Conservation (phyloP, 2,113 vertebrate genomes). For the Cochlearius cochlearius region DNA sequence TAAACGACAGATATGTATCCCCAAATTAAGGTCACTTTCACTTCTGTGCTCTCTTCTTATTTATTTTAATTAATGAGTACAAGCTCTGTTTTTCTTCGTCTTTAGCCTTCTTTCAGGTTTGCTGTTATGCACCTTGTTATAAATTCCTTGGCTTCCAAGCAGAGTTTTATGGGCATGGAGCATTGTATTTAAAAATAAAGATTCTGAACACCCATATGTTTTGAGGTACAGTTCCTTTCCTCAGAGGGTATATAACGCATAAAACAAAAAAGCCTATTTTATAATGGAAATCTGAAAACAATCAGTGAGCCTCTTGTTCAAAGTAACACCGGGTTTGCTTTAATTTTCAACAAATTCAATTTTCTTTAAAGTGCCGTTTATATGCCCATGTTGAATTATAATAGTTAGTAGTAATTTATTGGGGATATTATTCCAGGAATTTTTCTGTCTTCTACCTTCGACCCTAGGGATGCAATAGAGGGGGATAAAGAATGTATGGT, state of each 20-base stretch:
- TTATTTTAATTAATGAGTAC: conserved; percentile 4
- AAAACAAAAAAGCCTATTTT: conserved; percentile 66
- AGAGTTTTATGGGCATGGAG: conserved; percentile 38
- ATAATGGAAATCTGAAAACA: conserved; percentile 67
- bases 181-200: conserved; percentile 57
- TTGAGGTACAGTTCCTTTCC: conserved; percentile 65
- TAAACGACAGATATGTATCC: neutral
- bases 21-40: neutral
- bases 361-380: conserved; percentile 68
- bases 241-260: conserved; percentile 62
- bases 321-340: conserved; percentile 54
- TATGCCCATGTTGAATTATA: conserved; percentile 48
- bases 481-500: neutral
- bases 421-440: conserved; percentile 41
- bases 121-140: conserved; percentile 30
- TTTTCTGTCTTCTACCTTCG: conserved; percentile 53
- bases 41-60: neutral
- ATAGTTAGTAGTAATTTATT: conserved; percentile 66
- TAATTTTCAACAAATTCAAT: conserved; percentile 70
- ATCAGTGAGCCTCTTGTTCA: conserved; percentile 60
- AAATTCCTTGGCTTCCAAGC: conserved; percentile 47
- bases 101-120: neutral
- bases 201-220: conserved; percentile 54
- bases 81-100: conserved; percentile 2
- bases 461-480: neutral